A percentile compares a stretch with the other conserved stretches of the same genome.
These are phyloP conservation scores for Pandion haliaetus DNA, from an alignment of 2,113 vertebrate genomes.

Conservation along the genomic window DNA sequence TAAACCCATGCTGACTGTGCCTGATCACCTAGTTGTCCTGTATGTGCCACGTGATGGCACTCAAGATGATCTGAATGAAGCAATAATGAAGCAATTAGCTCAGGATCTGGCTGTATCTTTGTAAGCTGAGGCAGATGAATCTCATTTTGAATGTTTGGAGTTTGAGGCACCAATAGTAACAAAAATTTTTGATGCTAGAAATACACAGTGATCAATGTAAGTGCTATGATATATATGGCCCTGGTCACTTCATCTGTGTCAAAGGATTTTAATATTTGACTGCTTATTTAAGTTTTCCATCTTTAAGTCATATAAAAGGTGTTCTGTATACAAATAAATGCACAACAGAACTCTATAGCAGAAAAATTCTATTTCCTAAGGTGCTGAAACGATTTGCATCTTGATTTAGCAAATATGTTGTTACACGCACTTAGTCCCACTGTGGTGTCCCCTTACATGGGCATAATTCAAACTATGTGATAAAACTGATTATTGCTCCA, in stretches of 20 bases:
- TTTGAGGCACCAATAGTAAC: background rate
- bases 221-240: background rate
- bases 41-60: accelerated
- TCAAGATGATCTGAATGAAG: background rate
- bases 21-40: background rate
- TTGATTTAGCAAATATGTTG: background rate
- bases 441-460: background rate
- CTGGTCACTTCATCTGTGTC: background rate
- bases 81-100: background rate
- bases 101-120: background rate
- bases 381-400: background rate
- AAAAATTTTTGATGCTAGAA: background rate
- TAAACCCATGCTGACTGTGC: background rate
- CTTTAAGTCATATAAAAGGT: background rate
- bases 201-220: background rate
- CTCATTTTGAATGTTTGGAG: background rate
- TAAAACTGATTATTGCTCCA: background rate
- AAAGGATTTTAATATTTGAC: background rate
- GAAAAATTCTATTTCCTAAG: background rate
- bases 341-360: background rate
- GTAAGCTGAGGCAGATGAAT: background rate
- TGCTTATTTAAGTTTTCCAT: background rate
- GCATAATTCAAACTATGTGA: background rate
- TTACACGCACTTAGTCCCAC: background rate
- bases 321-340: background rate